Conservation (phyloP, 2,113 vertebrate species). For the Anguilla rostrata region DNA sequence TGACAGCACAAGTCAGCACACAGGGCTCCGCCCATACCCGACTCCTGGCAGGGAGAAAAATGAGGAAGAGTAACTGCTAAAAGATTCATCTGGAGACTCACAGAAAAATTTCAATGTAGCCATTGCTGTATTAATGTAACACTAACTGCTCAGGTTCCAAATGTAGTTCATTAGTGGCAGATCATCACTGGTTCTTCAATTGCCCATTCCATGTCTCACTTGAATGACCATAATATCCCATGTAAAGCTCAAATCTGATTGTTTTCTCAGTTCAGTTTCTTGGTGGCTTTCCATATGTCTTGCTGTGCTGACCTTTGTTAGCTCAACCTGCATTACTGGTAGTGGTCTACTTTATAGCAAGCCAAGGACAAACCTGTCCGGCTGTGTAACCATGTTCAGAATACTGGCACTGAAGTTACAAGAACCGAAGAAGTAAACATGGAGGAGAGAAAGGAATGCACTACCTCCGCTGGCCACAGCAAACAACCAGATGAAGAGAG, state of each 20-base stretch:
- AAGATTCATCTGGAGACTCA: neutral
- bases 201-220: neutral
- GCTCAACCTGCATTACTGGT: neutral
- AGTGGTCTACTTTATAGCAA: neutral
- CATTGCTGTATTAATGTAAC: neutral
- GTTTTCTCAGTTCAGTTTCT: neutral
- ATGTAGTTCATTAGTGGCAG: neutral
- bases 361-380: neutral
- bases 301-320: neutral
- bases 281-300: neutral
- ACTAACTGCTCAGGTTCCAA: neutral
- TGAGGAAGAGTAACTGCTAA: conserved; percentile 17
- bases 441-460: neutral
- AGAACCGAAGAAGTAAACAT: neutral
- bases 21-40: conserved; percentile 97
- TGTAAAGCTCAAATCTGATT: neutral
- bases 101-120: neutral
- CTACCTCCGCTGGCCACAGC: neutral
- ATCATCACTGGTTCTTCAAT: neutral
- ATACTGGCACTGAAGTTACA: neutral
- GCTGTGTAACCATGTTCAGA: neutral
- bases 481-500: neutral
- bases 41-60: conserved; percentile 70
- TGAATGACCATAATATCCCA: neutral
- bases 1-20: conserved; percentile 83